Conservation (phyloP, 2,888 invertebrate genomes). For the Pachymerium ferrugineum region DNA sequence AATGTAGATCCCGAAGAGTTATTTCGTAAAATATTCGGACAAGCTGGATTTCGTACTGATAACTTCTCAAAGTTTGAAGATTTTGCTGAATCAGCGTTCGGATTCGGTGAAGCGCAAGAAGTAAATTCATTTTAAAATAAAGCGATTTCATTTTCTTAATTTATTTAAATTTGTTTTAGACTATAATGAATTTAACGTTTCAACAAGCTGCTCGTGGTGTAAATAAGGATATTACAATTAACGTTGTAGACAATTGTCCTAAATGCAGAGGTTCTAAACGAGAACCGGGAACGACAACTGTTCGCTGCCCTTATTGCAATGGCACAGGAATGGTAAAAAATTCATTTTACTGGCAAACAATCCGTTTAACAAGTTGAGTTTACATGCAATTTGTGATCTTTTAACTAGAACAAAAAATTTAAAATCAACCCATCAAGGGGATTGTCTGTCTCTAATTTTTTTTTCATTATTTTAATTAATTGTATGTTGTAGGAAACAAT, state of each 20-base stretch:
- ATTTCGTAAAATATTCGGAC: constrained; percentile 84
- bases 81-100: constrained; percentile 81
- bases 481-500: constrained; percentile 51
- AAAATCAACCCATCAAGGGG: too few species aligned
- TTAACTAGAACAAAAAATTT: too few species aligned
- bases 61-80: constrained; percentile 61
- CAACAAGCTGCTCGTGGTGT: constrained; percentile 90
- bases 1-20: constrained; percentile 92
- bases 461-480: too few species aligned
- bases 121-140: constrained; percentile 49
- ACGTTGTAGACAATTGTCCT: constrained; percentile 85
- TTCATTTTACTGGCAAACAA: constrained; percentile 41
- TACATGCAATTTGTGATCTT: background rate
- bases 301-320: constrained; percentile 85
- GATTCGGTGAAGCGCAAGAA: constrained; percentile 87
- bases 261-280: constrained; percentile 80
- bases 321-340: constrained; percentile 95
- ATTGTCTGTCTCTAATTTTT: constrained; percentile 27
- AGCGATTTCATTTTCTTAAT: background rate
- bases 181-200: constrained; percentile 82
- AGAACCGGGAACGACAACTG: constrained; percentile 86
- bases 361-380: background rate
- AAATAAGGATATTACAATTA: constrained; percentile 85
- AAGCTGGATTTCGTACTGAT: constrained; percentile 46
- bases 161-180: constrained; percentile 51